A percentile compares a stretch with the other conserved stretches of the same genome.
Evolutionary conservation across 2,888 invertebrate species (phyloP).

Genomic region (Drepanosiphum platanoidis): DNA sequence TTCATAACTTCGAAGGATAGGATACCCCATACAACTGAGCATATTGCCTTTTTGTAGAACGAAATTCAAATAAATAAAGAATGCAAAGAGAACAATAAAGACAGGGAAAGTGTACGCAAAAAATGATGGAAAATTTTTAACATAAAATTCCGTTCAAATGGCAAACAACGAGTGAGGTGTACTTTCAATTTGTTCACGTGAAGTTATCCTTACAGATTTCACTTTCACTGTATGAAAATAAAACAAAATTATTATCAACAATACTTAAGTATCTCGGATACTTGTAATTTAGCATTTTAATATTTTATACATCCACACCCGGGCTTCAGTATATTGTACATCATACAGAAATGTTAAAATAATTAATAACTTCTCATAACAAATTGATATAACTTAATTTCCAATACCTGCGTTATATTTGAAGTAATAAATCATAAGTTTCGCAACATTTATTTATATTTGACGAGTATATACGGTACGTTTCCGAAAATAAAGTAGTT

Average conservation of each 20-base stretch:
- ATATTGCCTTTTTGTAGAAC: background rate
- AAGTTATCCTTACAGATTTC: background rate
- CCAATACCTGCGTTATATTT: background rate
- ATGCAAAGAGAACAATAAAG: background rate
- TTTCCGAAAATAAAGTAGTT: background rate
- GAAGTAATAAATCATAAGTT: background rate
- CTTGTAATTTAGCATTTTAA: too few species aligned
- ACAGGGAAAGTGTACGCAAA: background rate
- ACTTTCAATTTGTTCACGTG: background rate
- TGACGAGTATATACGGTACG: background rate
- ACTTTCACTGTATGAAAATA: background rate
- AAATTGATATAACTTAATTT: background rate
- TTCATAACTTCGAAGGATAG: background rate
- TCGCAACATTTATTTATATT: background rate
- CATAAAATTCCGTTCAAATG: background rate
- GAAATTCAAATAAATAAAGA: background rate
- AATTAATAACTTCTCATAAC: background rate
- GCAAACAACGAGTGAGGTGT: background rate
- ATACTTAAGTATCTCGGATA: too few species aligned
- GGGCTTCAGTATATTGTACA: too few species aligned
- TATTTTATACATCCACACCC: background rate
- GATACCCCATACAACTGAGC: background rate
- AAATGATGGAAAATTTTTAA: background rate
- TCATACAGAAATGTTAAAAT: too few species aligned
- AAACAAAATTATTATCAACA: too few species aligned